phyloP scores from a whole-genome alignment of 2,888 invertebrate species.

The Drosophila maculinotata region DNA sequence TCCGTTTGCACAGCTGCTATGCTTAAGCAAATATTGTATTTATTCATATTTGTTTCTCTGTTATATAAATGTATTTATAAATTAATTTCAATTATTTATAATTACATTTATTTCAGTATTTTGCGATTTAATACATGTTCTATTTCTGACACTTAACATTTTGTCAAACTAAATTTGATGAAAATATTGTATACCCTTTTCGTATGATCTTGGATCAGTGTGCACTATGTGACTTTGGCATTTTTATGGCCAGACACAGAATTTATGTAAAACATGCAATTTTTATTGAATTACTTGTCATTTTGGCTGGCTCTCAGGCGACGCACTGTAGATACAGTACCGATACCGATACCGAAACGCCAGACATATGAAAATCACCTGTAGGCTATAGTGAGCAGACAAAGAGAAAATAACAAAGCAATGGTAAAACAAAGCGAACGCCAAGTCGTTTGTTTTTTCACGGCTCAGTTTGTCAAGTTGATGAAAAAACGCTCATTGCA shows the following conservation, averaged over 20 bases:
- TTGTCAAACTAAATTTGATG: no score
- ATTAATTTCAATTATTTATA: neutral
- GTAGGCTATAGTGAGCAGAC: conserved; percentile 28
- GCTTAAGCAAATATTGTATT: no score
- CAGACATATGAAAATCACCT: conserved; percentile 44
- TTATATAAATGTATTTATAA: neutral
- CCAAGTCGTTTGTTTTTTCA: conserved; percentile 61
- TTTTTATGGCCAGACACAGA: conserved; percentile 49
- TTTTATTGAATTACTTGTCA: conserved; percentile 72
- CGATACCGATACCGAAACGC: conserved; percentile 32
- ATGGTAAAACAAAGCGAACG: conserved; percentile 56
- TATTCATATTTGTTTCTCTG: no score
- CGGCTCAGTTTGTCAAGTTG: conserved; percentile 75
- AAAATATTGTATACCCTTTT: conserved; percentile 3
- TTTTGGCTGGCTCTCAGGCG: conserved; percentile 43
- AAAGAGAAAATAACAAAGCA: conserved; percentile 46
- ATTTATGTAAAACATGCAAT: conserved; percentile 75
- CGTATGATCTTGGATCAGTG: conserved; percentile 26
- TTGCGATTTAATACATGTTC: no score
- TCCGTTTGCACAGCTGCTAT: conserved; percentile 1
- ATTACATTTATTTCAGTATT: neutral
- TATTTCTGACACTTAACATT: no score
- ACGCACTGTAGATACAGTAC: conserved; percentile 47
- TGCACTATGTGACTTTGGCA: conserved; percentile 36
- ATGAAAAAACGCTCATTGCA: conserved; percentile 83